phyloP scores from a whole-genome alignment of 2,797 vertebrate genomes.

The Pelodytes ibericus region DNA sequence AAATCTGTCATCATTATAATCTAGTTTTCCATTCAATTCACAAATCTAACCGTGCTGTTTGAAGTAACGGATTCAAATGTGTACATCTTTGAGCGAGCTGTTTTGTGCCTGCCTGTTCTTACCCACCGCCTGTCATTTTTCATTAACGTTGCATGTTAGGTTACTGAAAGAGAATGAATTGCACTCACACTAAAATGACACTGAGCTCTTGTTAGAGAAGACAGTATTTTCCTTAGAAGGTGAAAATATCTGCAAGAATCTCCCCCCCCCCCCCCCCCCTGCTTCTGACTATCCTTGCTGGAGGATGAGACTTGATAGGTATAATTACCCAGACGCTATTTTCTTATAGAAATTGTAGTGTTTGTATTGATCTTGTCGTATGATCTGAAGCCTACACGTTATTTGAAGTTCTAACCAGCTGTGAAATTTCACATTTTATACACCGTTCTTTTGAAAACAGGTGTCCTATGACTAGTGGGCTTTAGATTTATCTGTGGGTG shows the following conservation, averaged over 20 bases:
- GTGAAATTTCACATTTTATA: constrained; percentile 10
- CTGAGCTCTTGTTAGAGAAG: constrained; percentile 56
- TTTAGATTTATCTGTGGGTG: background rate
- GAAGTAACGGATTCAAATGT: background rate
- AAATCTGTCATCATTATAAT: no score
- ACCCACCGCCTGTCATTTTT: constrained; percentile 8
- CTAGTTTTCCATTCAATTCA: no score
- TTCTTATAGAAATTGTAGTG: constrained; percentile 53
- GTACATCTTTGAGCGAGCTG: no score
- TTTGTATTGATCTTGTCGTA: constrained; percentile 46
- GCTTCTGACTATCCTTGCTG: constrained; percentile 47
- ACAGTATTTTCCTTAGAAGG: constrained; percentile 53
- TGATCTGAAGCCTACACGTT: constrained; percentile 40
- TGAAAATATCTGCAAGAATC: constrained; percentile 47
- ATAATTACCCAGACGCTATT: constrained; percentile 55
- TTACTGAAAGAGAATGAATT: constrained; percentile 48
- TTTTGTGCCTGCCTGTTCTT: background rate
- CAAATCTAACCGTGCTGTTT: no score
- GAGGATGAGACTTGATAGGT: constrained; percentile 43
- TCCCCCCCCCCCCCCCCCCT: no score
- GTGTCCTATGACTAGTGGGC: background rate
- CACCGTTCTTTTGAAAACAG: constrained; percentile 6
- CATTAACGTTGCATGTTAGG: constrained; percentile 15
- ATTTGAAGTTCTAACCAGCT: constrained; percentile 44
- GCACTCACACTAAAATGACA: constrained; percentile 55